phyloP scores from a whole-genome alignment of 2,888 invertebrate species.

The Ennomos erosarius region DNA sequence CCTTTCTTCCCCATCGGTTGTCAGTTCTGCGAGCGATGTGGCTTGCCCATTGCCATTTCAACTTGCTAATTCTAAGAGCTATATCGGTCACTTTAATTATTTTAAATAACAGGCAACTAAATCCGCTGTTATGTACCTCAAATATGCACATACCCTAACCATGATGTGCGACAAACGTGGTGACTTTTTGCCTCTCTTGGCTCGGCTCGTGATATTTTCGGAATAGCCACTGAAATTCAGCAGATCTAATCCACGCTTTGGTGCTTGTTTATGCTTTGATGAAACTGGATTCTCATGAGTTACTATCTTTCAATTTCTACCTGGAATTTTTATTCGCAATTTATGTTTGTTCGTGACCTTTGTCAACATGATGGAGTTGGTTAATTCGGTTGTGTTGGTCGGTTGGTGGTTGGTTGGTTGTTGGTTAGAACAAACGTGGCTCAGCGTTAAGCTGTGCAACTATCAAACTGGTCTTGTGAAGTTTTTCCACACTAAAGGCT shows the following conservation, averaged over 20 bases:
- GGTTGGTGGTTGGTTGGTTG: too few relatives aligned
- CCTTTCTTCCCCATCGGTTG: too few relatives aligned
- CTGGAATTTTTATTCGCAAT: background rate
- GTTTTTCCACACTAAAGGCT: too few relatives aligned
- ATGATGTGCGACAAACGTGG: constrained; percentile 41
- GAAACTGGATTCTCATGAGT: constrained; percentile 13
- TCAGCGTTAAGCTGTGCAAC: too few relatives aligned
- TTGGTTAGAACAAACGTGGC: too few relatives aligned
- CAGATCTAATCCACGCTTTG: constrained; percentile 34
- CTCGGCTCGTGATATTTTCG: constrained; percentile 52
- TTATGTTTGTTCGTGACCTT: background rate
- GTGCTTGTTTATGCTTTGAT: constrained; percentile 23
- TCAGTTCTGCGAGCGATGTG: too few relatives aligned
- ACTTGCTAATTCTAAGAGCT: too few relatives aligned
- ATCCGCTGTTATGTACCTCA: background rate
- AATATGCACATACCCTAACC: constrained; percentile 24
- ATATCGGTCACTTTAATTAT: too few relatives aligned
- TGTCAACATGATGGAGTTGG: background rate
- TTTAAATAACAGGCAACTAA: too few relatives aligned
- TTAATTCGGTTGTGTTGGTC: too few relatives aligned
- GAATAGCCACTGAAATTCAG: constrained; percentile 43
- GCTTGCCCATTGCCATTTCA: too few relatives aligned
- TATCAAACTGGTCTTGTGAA: too few relatives aligned
- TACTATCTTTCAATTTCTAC: background rate
- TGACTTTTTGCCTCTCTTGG: constrained; percentile 53